Percentiles rank a stretch among this genome's conserved stretches.
phyloP scores from a whole-genome alignment of 2,797 vertebrate genomes.

The Sebastes dallii region DNA sequence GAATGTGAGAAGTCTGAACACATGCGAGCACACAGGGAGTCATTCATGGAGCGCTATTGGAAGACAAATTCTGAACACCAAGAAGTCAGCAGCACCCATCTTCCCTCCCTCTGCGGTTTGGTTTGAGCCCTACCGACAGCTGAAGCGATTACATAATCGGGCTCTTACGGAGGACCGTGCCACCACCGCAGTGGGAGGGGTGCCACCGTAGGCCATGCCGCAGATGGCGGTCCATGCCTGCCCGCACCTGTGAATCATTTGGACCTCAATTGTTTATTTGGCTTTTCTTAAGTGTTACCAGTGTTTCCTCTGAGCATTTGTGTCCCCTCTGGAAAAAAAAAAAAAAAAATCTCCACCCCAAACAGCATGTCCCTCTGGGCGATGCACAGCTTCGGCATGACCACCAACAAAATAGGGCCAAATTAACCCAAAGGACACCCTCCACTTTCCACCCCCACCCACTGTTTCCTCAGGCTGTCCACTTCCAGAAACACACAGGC shows the following conservation, averaged over 20 bases:
- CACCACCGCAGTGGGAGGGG: conserved; percentile 54
- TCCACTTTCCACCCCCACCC: conserved; percentile 29
- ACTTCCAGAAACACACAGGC: conserved; percentile 61
- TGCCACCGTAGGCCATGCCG: conserved; percentile 61
- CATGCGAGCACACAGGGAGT: conserved; percentile 22
- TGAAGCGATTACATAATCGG: conserved; percentile 81
- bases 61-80: conserved; percentile 24
- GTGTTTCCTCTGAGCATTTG: conserved; percentile 80
- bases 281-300: conserved; percentile 83
- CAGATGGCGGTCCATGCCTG: conserved; percentile 75
- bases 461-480: conserved; percentile 57
- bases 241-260: conserved; percentile 88
- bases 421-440: conserved; percentile 76
- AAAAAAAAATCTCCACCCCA: conserved; percentile 33
- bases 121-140: conserved; percentile 75
- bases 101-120: conserved; percentile 39
- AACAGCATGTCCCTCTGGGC: conserved; percentile 65
- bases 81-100: conserved; percentile 38
- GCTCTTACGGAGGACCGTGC: conserved; percentile 43
- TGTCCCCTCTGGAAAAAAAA: conserved; percentile 50
- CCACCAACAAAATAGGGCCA: conserved; percentile 66
- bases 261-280: conserved; percentile 83
- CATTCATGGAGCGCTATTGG: conserved; percentile 36
- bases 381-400: conserved; percentile 55
- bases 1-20: conserved; percentile 54